Conservation (phyloP, 2,888 invertebrate species). For the Pheosia gnoma region DNA sequence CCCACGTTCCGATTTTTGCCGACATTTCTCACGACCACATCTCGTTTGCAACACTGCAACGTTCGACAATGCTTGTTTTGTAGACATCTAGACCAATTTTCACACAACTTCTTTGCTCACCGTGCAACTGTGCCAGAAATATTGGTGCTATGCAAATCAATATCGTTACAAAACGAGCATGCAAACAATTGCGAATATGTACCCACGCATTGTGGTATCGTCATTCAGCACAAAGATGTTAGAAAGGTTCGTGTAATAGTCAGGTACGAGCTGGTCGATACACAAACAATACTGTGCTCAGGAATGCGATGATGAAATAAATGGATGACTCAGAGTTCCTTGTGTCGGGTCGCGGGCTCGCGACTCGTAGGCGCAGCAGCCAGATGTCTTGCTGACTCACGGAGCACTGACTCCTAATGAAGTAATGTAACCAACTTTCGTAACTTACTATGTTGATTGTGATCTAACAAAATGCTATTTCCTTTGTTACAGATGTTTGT, state of each 20-base stretch:
- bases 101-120: conserved; percentile 63
- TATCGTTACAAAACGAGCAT: conserved; percentile 50
- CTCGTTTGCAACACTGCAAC: conserved; percentile 60
- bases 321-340: conserved; percentile 68
- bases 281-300: conserved; percentile 46
- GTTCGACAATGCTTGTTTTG: conserved; percentile 61
- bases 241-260: conserved; percentile 44
- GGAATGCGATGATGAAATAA: conserved; percentile 66
- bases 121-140: conserved; percentile 49
- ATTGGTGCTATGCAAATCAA: conserved; percentile 65
- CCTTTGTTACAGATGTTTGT: conserved; percentile 80
- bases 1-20: conserved; percentile 78
- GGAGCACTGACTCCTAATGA: conserved; percentile 56
- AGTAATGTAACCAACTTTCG: conserved; percentile 52
- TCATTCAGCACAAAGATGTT: conserved; percentile 41
- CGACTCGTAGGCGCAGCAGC: conserved; percentile 61
- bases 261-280: conserved; percentile 25
- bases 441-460: conserved; percentile 46
- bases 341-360: conserved; percentile 47
- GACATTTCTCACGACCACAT: conserved; percentile 73
- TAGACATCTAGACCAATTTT: conserved; percentile 57
- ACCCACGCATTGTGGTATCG: conserved; percentile 41
- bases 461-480: conserved; percentile 38
- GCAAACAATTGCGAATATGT: conserved; percentile 40
- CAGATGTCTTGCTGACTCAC: conserved; percentile 75